Evolutionary conservation across 35 echinoderm and acorn worm species (phyloP), one percentile per base, ranked within the genome.

Genomic region (Heliocidaris erythrogramma): DNA sequence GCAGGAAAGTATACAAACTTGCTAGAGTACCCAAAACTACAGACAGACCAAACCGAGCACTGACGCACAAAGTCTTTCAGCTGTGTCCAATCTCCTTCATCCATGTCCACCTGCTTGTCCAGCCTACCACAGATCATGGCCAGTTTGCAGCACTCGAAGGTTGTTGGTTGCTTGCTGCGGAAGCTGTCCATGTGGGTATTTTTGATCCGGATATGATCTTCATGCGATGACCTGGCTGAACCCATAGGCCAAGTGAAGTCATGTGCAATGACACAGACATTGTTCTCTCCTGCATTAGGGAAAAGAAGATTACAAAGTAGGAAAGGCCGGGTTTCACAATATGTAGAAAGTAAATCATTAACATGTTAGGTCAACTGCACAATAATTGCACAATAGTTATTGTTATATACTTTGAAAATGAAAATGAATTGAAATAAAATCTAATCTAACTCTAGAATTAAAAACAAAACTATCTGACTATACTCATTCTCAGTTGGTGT

Each of bases 101-200:
- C 78, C 93, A 85, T 94, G 29, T 94, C 93, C 10, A 94, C 13
- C 93, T 47, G 78, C n/a, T 5, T 85, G 9, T 94, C 78, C 61
- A 94, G 32, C 27, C 32, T 14, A 32, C 93, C 93, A 31, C 93
- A 85, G 93, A 94, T 94, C 42, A 85, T 85, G 48, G 93, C 78
- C 59, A 94, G 91, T 3, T 32, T 48, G 17, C 2, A 49, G 49
- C 91, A 92, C 91, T 92, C 29, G 49, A 92, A 92, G 50, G 91
- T 59, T 48, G 49, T 49, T 7, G 21, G 21, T 48, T 92, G 91
- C 32, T 92, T 32, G 2, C 47, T 49, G 5, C 49, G 48, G 5
- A 92, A 92, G 49, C 91, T 30, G 5, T 49, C 91, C 49, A 92
- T 49, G 31, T 92, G 7, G 17, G 16, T 27, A 13, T 24, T 48